A percentile compares a stretch with the other conserved stretches of the same genome.
These are phyloP conservation scores for Apostichopus leukothele DNA, from an alignment of 53 echinoderm and acorn worm genomes.

Conservation along the genomic window DNA sequence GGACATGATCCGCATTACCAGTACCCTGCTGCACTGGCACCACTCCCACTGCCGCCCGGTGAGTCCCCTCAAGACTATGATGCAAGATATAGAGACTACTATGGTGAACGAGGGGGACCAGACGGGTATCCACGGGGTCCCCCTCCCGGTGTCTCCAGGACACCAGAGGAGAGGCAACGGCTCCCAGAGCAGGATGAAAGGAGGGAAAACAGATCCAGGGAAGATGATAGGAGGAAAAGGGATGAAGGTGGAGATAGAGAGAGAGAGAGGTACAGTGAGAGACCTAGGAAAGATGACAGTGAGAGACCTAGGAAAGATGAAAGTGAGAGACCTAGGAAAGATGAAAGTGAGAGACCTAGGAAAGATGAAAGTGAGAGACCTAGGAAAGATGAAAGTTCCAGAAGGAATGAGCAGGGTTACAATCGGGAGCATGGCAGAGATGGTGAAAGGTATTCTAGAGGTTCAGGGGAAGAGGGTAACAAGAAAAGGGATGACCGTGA, in stretches of 20 bases:
- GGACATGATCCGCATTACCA: slow-evolving; percentile 27
- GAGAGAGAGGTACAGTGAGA: slow-evolving; percentile 20
- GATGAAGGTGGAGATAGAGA: slow-evolving; percentile 35
- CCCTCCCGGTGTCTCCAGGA: slow-evolving; percentile 31
- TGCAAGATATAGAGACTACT: slow-evolving; percentile 26
- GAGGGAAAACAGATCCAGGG: slow-evolving; percentile 29
- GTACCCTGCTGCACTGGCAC: slow-evolving; percentile 21
- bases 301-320: slow-evolving; percentile 19
- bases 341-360: slow-evolving; percentile 16
- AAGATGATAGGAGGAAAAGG: slow-evolving; percentile 40
- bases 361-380: slow-evolving; percentile 18
- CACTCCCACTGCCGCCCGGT: slow-evolving; percentile 46
- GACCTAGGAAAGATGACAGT: slow-evolving; percentile 3
- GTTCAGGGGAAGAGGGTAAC: slow-evolving; percentile 36
- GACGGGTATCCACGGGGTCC: slow-evolving; percentile 23
- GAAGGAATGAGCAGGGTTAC: not conserved
- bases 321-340: slow-evolving; percentile 1
- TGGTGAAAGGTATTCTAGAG: slow-evolving; percentile 55
- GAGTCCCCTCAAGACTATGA: slow-evolving; percentile 28
- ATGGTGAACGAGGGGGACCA: not conserved
- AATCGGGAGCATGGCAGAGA: slow-evolving; percentile 44
- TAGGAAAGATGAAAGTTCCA: slow-evolving; percentile 1
- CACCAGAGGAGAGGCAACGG: slow-evolving; percentile 35
- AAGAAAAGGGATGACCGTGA: slow-evolving; percentile 36
- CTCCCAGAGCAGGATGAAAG: slow-evolving; percentile 23